Conservation (phyloP, 2,888 invertebrate genomes). For the Mesorhabditis sp. region DNA sequence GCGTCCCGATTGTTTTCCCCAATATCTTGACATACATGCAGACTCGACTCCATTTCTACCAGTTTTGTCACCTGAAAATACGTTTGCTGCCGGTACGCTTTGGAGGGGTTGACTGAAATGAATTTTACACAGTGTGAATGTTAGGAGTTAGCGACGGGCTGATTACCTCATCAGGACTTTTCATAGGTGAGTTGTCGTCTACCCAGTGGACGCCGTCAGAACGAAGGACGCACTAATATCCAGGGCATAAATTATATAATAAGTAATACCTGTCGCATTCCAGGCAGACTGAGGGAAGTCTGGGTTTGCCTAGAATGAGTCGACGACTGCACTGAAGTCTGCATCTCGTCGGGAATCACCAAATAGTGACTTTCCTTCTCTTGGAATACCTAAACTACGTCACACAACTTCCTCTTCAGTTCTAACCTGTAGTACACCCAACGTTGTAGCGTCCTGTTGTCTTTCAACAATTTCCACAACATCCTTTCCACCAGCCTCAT, state of each 20-base stretch:
- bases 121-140: not conserved
- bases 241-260: not conserved
- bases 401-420: not conserved
- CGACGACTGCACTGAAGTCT: slow-evolving; percentile 7
- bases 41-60: slow-evolving; percentile 34
- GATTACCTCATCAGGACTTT: slow-evolving; percentile 43
- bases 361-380: not conserved
- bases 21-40: slow-evolving; percentile 40
- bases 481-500: slow-evolving; percentile 33
- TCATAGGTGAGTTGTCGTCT: slow-evolving; percentile 23
- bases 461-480: not conserved
- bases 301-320: slow-evolving; percentile 23
- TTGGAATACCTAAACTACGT: slow-evolving; percentile 11
- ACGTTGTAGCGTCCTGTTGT: slow-evolving; percentile 10
- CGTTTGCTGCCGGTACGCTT: not conserved
- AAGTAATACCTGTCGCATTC: slow-evolving; percentile 28
- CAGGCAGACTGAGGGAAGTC: slow-evolving; percentile 38
- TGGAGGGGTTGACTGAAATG: not conserved
- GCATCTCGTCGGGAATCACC: slow-evolving; percentile 8
- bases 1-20: slow-evolving; percentile 15
- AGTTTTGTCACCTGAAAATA: slow-evolving; percentile 26
- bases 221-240: slow-evolving; percentile 33
- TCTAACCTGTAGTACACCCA: slow-evolving; percentile 12
- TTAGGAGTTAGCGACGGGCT: not conserved
- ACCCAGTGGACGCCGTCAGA: slow-evolving; percentile 50